Evolutionary conservation across 2,888 invertebrate genomes (phyloP), one percentile per base, ranked within the genome.

Genomic region (Campoletis raptor): DNA sequence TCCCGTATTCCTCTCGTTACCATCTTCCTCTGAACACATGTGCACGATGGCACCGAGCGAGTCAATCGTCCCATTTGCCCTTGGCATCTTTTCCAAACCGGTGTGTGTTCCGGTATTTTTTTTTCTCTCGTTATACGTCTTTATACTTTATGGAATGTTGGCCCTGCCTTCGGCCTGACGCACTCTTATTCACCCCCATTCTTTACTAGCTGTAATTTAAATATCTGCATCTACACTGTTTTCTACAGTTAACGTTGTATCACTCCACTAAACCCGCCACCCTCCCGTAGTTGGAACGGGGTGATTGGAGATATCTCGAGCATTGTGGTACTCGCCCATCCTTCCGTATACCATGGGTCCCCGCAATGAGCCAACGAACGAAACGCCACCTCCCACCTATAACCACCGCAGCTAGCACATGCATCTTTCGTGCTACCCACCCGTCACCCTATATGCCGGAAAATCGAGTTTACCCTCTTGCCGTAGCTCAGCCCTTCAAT

Each of bases 391-490:
- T 83, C 87, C 84, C 86, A 83, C 88, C 84, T 85, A 21, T 37
- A 40, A 79, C 86, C 88, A 87, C 89, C 87, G 85, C 85, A 83
- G 3, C 52, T 81, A 52, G 86, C 79, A 73, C 52, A 52, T 66
- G 45, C 57, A n/a, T 36, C 72, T 64, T 81, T 81, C n/a, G n/a
- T n/a, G 4, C 57, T 86, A 86, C 73, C 66, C 70, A 42, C 90
- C 85, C 85, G 84, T 89, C 89, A 83, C 88, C 87, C 92, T 91
- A 91, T 92, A 92, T 91, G 92, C 90, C 92, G 93, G 94, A 93
- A 94, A 94, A 94, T 94, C 94, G 94, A 94, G 94, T 94, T 94
- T 94, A 94, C 94, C 94, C 94, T 94, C 94, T 94, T 94, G 94
- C 94, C 93, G 93, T 92, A 91, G 92, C 93, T 92, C 93, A 93